Evolutionary conservation across 2,797 vertebrate genomes (phyloP), one percentile per base, ranked within the genome.

Genomic region (Thaleichthys pacificus): DNA sequence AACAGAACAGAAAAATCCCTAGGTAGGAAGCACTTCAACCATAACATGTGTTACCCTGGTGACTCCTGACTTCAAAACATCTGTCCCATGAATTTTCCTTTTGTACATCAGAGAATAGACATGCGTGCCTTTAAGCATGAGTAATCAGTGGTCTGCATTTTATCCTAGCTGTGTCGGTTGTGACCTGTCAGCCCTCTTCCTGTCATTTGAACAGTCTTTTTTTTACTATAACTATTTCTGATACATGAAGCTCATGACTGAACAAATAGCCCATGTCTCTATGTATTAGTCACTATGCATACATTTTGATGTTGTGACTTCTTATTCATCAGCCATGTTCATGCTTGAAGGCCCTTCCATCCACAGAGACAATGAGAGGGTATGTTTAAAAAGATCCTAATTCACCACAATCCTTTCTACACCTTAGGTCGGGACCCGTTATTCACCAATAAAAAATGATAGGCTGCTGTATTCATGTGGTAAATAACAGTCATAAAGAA

Each of bases 261-360:
- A 80, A 83, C 77, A 85, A 82, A 88, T 80, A 85, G 78, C 84
- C 76, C 75, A 80, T 66, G 38, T 85, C 85, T 86, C 78, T 62
- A 64, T 71, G 56, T 78, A 85, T 89, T 87, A 88, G 87, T 85
- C 84, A 85, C 83, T 77, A 49, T 30, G 24, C 71, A 66, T 80
- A 81, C 78, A 71, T 74, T 71, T 80, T 75, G 77, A 84, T 75
- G 84, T 84, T 78, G 76, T 80, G 80, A 61, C 80, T 72, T 77
- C 79, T 74, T 74, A 77, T 87, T 88, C 91, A 89, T 89, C 84
- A 83, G 70, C 78, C 73, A 80, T 75, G 76, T 84, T 84, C 81
- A 78, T 77, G 82, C 85, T 80, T 82, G 81, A 79, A 70, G 70
- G 80, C 71, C 78, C 89, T 84, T 88, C 85, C 81, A 69, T 84